Evolutionary conservation across 2,797 vertebrate genomes (phyloP).

Genomic region (Molossus molossus): DNA sequence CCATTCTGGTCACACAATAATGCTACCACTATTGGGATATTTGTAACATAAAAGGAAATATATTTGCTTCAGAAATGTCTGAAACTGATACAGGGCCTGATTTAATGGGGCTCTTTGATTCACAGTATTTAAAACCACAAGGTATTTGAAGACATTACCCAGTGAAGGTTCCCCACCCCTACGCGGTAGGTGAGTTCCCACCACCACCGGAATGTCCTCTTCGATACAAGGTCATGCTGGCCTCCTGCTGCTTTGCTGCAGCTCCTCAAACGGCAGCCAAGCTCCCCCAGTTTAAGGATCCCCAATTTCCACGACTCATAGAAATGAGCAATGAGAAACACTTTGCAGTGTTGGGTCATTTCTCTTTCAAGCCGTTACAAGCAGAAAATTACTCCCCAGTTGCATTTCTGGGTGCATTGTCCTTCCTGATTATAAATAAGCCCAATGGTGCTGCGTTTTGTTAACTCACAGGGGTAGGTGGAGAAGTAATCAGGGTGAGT

Average conservation of each 20-base stretch:
- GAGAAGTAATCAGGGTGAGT: background rate
- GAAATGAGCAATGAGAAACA: constrained; percentile 68
- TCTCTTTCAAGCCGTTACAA: background rate
- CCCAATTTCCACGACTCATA: background rate
- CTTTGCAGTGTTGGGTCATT: background rate
- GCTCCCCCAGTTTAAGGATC: background rate
- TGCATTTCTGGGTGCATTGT: background rate
- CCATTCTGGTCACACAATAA: background rate
- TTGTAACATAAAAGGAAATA: constrained; percentile 41
- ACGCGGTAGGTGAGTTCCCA: background rate
- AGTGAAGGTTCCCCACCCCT: background rate
- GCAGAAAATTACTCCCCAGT: background rate
- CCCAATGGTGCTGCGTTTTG: background rate
- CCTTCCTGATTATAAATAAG: background rate
- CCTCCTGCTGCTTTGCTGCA: background rate
- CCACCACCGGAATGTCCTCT: background rate
- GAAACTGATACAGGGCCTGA: background rate
- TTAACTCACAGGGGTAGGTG: constrained; percentile 15
- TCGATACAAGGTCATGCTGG: background rate
- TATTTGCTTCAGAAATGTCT: constrained; percentile 51
- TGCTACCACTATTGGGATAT: background rate
- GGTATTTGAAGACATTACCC: background rate
- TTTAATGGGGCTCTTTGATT: constrained; percentile 42
- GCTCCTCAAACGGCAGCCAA: background rate
- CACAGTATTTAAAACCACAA: constrained; percentile 46